phyloP scores from a whole-genome alignment of 2,797 vertebrate genomes.

The Enteromius trimaculatus region DNA sequence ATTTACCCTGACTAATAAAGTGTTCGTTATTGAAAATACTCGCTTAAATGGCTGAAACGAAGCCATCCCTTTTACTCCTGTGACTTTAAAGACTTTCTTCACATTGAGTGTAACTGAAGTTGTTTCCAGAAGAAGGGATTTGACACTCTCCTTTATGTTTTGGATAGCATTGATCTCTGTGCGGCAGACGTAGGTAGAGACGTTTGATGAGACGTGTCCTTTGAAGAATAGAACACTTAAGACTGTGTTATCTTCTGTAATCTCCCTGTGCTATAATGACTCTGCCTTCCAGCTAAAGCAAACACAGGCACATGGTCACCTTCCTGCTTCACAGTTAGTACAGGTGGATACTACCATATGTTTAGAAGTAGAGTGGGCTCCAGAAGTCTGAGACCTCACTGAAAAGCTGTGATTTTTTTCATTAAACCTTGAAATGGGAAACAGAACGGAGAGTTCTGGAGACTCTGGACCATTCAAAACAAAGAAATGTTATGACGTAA shows the following conservation, averaged over 20 bases:
- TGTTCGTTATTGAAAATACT: neutral
- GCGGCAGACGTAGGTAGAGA: conserved; percentile 26
- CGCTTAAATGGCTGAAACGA: neutral
- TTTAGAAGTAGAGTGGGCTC: neutral
- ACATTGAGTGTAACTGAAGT: neutral
- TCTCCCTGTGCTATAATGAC: conserved; percentile 52
- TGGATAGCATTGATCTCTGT: conserved; percentile 50
- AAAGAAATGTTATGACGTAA: neutral
- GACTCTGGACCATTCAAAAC: neutral
- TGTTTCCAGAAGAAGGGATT: conserved; percentile 44
- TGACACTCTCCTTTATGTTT: conserved; percentile 45
- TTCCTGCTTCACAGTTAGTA: conserved; percentile 24
- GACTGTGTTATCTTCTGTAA: conserved; percentile 52
- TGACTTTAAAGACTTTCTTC: neutral
- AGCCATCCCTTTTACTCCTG: neutral
- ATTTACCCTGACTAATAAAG: neutral
- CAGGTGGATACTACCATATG: conserved; percentile 28
- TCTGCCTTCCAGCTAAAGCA: conserved; percentile 40
- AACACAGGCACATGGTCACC: conserved; percentile 36
- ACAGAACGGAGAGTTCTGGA: neutral
- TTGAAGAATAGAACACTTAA: conserved; percentile 54
- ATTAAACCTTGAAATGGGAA: conserved; percentile 15
- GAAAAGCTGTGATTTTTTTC: neutral
- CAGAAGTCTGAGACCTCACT: neutral
- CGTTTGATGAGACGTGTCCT: conserved; percentile 37